These are phyloP conservation scores for Tetranychus piercei DNA, from an alignment of 2,888 invertebrate species.

Conservation along the genomic window DNA sequence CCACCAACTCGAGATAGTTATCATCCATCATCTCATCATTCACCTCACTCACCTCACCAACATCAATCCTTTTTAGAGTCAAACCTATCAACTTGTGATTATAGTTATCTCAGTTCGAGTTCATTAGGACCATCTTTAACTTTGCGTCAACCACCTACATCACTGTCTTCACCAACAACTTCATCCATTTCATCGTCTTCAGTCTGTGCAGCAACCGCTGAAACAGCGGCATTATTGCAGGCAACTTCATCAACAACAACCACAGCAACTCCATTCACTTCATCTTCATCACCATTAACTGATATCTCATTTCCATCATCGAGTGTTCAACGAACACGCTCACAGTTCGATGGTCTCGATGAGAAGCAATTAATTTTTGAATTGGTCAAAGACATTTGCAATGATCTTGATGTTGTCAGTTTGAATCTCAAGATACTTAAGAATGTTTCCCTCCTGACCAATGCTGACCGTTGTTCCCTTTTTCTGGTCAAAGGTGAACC, in stretches of 20 bases:
- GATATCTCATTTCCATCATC: slow-evolving; percentile 13
- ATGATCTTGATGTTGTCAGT: slow-evolving; percentile 78
- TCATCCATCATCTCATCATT: not conserved
- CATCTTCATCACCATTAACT: slow-evolving; percentile 38
- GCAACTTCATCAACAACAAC: slow-evolving; percentile 8
- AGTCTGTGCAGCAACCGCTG: not conserved
- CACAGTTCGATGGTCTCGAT: slow-evolving; percentile 60
- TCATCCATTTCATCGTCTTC: not conserved
- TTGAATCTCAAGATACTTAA: slow-evolving; percentile 83
- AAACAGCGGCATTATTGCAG: slow-evolving; percentile 10
- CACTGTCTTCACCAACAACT: not conserved
- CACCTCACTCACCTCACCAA: not conserved
- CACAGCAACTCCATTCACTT: slow-evolving; percentile 33
- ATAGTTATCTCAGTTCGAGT: not conserved
- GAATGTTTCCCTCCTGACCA: slow-evolving; percentile 74
- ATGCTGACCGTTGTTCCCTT: slow-evolving; percentile 76
- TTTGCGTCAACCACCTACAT: not conserved
- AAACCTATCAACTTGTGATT: not conserved
- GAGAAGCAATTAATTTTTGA: slow-evolving; percentile 89
- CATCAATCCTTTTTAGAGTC: not conserved
- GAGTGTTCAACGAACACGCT: slow-evolving; percentile 16
- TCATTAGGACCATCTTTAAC: slow-evolving; percentile 9
- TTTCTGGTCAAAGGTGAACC: slow-evolving; percentile 46
- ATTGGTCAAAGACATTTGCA: slow-evolving; percentile 77
- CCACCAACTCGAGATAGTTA: slow-evolving; percentile 27